Evolutionary conservation across 1,140 invertebrate species (phyloP), one percentile per base, ranked within the genome.

Genomic region (Adoxophyes honmai): DNA sequence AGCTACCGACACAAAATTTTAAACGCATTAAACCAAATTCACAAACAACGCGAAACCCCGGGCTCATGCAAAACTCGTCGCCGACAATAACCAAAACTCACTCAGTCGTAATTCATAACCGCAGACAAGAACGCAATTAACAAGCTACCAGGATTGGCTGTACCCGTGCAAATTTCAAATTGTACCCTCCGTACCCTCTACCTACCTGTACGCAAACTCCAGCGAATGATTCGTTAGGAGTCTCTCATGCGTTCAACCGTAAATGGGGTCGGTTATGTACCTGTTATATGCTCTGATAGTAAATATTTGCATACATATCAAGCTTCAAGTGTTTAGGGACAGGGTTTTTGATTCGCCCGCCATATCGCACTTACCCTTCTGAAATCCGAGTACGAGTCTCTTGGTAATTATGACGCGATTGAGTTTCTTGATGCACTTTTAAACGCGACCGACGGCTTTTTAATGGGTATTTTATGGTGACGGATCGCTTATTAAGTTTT

Each of bases 381-480:
- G 85, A 75, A 88, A 88, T 64, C 74, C 55, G 81, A 88, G n/a
- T 75, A 73, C 75, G 70, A 81, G 78, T 86, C 85, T 88, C 85
- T 80, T 83, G 82, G 82, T 86, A 86, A 88, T 88, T 88, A 88
- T 85, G 80, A 85, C 81, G 62, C 85, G 81, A 85, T 88, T 88
- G 83, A 75, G 80, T 85, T 85, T 86, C 82, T 88, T 88, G 82
- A 88, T 88, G 85, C 79, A 85, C 78, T 88, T 88, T 86, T 88
- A 85, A 88, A 86, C 83, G 83, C 80, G 76, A 78, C 85, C 80
- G 85, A 82, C 85, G 81, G 82, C 75, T 86, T 86, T 86, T 83
- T 85, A 88, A 86, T 88, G 83, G 80, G 78, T 82, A 88, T 88
- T 88, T 88, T 88, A 88, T 88, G 82, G 85, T 88, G 85, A 88